These are phyloP conservation scores for Triplophysa rosa DNA, from an alignment of 2,113 vertebrate species.

Conservation along the genomic window DNA sequence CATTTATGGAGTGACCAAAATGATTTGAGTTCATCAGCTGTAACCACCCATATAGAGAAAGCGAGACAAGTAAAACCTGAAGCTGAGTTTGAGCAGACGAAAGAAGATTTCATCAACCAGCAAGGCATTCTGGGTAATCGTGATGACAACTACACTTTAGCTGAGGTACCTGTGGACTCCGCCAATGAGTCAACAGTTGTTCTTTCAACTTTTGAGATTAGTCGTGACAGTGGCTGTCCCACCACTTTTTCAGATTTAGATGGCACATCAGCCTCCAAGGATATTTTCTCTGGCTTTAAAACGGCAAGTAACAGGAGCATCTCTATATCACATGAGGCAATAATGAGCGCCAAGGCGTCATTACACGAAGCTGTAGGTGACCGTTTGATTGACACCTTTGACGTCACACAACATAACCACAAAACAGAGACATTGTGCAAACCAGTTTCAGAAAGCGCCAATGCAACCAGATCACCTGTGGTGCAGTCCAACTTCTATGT, in stretches of 20 bases:
- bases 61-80: background rate
- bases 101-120: background rate
- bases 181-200: background rate
- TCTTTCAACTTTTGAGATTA: slow-evolving; percentile 24
- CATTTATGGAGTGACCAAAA: background rate
- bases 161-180: slow-evolving; percentile 24
- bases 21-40: background rate
- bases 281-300: slow-evolving; percentile 41
- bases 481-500: background rate
- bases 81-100: background rate
- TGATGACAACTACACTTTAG: slow-evolving; percentile 6
- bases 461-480: slow-evolving; percentile 17
- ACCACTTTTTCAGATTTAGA: slow-evolving; percentile 52
- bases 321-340: slow-evolving; percentile 44
- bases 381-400: slow-evolving; percentile 3
- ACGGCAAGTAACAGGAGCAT: slow-evolving; percentile 44
- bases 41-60: background rate
- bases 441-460: background rate
- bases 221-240: slow-evolving; percentile 61
- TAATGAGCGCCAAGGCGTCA: slow-evolving; percentile 43
- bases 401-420: background rate
- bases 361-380: slow-evolving; percentile 43
- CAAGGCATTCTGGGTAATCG: background rate
- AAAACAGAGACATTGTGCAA: background rate
- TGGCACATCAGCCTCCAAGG: slow-evolving; percentile 25